Conservation (phyloP, 2,888 invertebrate species). For the Strigamia crassipes region DNA sequence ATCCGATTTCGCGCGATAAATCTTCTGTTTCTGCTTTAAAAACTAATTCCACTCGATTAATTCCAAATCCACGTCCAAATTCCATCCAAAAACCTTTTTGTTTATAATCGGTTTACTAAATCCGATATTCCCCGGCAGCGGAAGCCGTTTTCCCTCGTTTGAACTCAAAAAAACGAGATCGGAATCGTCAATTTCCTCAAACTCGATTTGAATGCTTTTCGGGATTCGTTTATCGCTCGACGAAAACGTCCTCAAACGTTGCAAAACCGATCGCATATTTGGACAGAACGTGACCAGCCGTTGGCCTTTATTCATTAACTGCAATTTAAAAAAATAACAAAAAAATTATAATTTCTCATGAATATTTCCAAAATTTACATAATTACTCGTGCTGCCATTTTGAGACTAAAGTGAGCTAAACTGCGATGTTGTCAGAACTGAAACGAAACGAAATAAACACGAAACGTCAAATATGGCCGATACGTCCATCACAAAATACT, state of each 20-base stretch:
- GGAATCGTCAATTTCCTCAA: constrained; percentile 56
- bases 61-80: too few relatives aligned
- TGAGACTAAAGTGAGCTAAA: too few relatives aligned
- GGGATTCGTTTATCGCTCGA: constrained; percentile 47
- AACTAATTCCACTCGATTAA: not conserved
- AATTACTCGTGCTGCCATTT: not conserved
- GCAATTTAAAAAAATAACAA: not conserved
- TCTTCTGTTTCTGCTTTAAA: not conserved
- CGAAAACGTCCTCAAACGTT: constrained; percentile 44
- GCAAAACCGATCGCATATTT: constrained; percentile 43
- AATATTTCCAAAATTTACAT: not conserved
- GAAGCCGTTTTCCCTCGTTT: constrained; percentile 70
- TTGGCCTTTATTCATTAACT: constrained; percentile 46
- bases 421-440: too few relatives aligned
- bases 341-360: too few relatives aligned
- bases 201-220: not conserved
- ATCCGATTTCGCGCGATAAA: not conserved
- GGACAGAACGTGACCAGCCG: constrained; percentile 43
- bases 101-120: constrained; percentile 61
- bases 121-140: constrained; percentile 71
- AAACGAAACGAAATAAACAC: too few relatives aligned
- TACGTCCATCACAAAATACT: too few relatives aligned
- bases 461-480: too few relatives aligned
- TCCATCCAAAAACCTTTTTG: too few relatives aligned
- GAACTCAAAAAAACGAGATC: constrained; percentile 71